Base-by-base conservation (phyloP, 2,113 vertebrate genomes). In the Mus pahari region DNA sequence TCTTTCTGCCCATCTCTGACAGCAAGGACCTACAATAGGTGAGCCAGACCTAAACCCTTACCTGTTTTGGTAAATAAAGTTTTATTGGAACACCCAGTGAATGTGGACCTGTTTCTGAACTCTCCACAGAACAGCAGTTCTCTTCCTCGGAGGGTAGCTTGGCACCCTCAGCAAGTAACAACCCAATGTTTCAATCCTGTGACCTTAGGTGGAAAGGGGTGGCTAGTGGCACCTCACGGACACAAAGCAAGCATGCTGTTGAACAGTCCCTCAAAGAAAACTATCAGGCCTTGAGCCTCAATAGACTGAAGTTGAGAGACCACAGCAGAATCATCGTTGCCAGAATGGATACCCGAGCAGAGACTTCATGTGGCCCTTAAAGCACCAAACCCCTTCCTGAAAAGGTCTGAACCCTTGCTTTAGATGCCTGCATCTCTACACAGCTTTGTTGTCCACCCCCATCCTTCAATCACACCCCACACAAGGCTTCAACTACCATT, bases 71-170 rank as follows among this genome's bases (percentile, higher is more conserved):
- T 42, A 19, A 89, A 66, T 96, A n/a, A 71, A 84, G 74, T 64
- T 90, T 96, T 78, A 86, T 39, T 89, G 70, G 91, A 90, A 92
- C n/a, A 90, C 22, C 82, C 7, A 17, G 39, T 68, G 48, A 55
- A 60, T 42, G 45, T 12, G 8, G 7, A 58, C n/a, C 86, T 55
- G 71, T 74, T 77, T 39, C 83, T 7, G 22, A 7, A 42, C 1
- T 89, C 7, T 45, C n/a, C 81, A 53, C 7, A 64, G 60, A 33
- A 75, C 78, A 81, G 6, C 48, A 12, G 17, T 95, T 90, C 86
- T 86, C 58, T 42, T 14, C 58, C 50, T 14, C 7, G 7, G 53
- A 90, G 50, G 19, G 55, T 58, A 42, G 66, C 55, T 71, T 58
- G 45, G 14, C 39, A 16, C 58, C 60, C 24, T 16, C 45, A 53